phyloP scores from a whole-genome alignment of 2,113 vertebrate species.

The Phaethornis superciliosus region DNA sequence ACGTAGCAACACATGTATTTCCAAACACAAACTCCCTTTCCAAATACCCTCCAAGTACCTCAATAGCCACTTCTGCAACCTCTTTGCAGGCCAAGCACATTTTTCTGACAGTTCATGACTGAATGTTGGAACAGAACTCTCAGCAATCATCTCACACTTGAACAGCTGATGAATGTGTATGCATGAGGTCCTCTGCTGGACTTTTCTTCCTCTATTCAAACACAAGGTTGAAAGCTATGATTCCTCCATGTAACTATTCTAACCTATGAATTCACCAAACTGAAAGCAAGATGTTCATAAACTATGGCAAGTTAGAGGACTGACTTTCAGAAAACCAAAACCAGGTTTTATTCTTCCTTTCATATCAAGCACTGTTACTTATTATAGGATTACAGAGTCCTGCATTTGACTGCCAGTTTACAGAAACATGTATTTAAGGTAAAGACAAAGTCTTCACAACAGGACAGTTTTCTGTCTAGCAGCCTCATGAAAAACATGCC shows the following conservation, averaged over 20 bases:
- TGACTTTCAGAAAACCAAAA: neutral
- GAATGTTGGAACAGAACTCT: neutral
- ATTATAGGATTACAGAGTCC: neutral
- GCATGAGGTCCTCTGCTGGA: neutral
- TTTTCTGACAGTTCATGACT: neutral
- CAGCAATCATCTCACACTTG: neutral
- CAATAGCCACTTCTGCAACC: neutral
- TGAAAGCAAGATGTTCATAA: neutral
- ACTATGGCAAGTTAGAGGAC: neutral
- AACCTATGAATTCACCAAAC: neutral
- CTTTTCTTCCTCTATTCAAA: neutral
- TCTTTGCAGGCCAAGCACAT: neutral
- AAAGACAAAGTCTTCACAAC: neutral
- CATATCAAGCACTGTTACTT: neutral
- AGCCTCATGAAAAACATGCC: neutral
- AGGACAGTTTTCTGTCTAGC: neutral
- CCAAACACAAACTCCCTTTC: neutral
- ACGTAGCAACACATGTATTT: neutral
- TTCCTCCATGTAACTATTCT: neutral
- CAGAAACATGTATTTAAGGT: neutral
- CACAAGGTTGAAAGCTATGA: neutral
- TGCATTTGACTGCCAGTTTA: neutral
- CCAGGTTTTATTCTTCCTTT: neutral
- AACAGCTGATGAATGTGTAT: neutral
- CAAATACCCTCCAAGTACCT: neutral